These are phyloP conservation scores for Diadophis punctatus DNA, from an alignment of 2,113 vertebrate species.

Conservation along the genomic window DNA sequence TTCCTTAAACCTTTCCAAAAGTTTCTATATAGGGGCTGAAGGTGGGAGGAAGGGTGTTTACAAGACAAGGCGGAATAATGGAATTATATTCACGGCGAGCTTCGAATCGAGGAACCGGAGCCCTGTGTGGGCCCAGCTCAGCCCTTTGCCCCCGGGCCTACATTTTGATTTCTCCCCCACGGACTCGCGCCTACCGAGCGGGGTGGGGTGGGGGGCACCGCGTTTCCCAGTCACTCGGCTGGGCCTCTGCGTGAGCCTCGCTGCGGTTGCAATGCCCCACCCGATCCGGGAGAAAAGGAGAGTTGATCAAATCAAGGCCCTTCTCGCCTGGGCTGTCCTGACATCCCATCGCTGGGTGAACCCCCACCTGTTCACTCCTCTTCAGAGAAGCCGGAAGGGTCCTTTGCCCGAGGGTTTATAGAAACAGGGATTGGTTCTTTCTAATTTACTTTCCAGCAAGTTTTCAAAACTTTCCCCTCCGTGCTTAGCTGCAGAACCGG, in stretches of 20 bases:
- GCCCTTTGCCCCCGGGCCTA: background rate
- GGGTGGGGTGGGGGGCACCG: accelerated
- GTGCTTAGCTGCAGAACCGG: background rate
- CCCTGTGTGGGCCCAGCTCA: background rate
- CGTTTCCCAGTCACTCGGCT: background rate
- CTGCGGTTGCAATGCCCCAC: background rate
- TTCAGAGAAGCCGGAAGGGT: background rate
- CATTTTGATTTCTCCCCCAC: background rate
- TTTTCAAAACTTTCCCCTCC: background rate
- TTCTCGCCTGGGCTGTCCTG: background rate
- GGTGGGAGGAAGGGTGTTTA: accelerated
- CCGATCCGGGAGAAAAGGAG: background rate
- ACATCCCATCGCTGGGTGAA: background rate
- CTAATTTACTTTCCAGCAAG: background rate
- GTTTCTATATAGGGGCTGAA: background rate
- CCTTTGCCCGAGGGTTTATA: background rate
- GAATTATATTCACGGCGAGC: background rate
- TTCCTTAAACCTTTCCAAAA: background rate
- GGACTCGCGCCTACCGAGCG: background rate
- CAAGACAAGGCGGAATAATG: background rate
- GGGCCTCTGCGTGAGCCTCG: background rate
- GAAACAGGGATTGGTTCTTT: background rate
- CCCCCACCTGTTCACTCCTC: background rate
- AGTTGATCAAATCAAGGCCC: background rate
- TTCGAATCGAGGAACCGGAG: background rate